Conservation (phyloP, 23 tunicate genomes). For the Trididemnum clinides region DNA sequence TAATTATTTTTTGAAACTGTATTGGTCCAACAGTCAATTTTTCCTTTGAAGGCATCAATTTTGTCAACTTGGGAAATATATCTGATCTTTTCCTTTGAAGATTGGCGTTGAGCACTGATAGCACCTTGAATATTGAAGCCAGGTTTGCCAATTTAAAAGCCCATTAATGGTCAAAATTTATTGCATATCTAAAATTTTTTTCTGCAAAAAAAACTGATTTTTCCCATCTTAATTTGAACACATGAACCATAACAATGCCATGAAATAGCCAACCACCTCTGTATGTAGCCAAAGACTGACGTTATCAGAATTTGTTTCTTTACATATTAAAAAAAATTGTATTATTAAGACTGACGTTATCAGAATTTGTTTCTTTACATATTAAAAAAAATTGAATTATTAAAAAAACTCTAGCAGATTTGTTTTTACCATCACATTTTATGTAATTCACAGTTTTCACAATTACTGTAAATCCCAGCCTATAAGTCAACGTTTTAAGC, state of each 20-base stretch:
- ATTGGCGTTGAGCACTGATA: conserved; percentile 44
- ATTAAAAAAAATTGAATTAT: too few species aligned
- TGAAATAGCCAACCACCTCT: conserved; percentile 33
- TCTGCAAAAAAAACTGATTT: conserved; percentile 43
- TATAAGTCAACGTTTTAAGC: too few species aligned
- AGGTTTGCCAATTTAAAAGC: conserved; percentile 49
- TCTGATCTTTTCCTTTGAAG: conserved; percentile 56
- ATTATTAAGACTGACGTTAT: conserved; percentile 23
- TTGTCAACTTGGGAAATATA: conserved; percentile 49
- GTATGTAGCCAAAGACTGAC: conserved; percentile 28
- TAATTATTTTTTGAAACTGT: conserved; percentile 28
- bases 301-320: not conserved
- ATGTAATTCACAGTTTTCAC: conserved; percentile 55
- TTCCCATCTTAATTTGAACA: conserved; percentile 27
- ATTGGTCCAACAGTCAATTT: conserved; percentile 49
- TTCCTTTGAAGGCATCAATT: conserved; percentile 38
- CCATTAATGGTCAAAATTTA: conserved; percentile 39
- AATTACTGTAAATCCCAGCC: too few species aligned
- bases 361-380: not conserved
- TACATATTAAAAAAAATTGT: too few species aligned
- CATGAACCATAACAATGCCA: conserved; percentile 23
- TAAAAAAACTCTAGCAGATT: not conserved
- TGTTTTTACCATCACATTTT: conserved; percentile 53
- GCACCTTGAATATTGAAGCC: conserved; percentile 56
- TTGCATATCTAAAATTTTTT: conserved; percentile 36